phyloP scores from a whole-genome alignment of 1,140 invertebrate genomes.

The Lithobius niger region DNA sequence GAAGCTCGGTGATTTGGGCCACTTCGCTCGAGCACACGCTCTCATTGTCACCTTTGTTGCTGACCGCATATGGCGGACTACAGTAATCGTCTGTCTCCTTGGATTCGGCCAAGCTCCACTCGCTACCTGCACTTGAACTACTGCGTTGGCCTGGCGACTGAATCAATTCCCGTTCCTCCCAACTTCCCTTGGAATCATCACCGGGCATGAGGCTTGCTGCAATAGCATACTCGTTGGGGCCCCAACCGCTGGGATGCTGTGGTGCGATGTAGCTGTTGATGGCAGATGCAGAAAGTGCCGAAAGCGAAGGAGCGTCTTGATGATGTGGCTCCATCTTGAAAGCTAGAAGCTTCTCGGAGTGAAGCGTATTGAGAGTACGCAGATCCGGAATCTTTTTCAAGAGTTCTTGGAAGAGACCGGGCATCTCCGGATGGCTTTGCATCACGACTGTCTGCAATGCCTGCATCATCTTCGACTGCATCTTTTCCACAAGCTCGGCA shows the following conservation, averaged over 20 bases:
- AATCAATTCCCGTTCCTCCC: constrained; percentile 34
- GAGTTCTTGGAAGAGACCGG: constrained; percentile 66
- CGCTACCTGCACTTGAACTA: constrained; percentile 10
- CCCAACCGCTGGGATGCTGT: not conserved
- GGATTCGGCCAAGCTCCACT: constrained; percentile 17
- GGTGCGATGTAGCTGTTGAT: not conserved
- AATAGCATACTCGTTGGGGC: too few species aligned
- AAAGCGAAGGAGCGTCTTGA: not conserved
- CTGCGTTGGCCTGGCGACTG: not conserved
- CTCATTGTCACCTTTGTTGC: constrained; percentile 41
- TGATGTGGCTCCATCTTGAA: constrained; percentile 67
- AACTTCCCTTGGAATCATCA: constrained; percentile 11
- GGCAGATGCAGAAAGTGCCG: constrained; percentile 2
- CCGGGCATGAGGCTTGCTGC: not conserved
- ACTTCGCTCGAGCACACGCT: constrained; percentile 52
- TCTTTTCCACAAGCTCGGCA: constrained; percentile 76
- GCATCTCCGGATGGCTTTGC: constrained; percentile 51
- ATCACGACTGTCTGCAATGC: constrained; percentile 69
- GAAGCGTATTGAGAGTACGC: constrained; percentile 84
- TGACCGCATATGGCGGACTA: constrained; percentile 35
- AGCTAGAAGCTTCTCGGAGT: constrained; percentile 87
- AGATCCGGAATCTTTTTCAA: constrained; percentile 91
- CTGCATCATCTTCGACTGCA: constrained; percentile 74
- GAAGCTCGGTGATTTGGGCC: constrained; percentile 46
- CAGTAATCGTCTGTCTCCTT: constrained; percentile 33